phyloP scores from a whole-genome alignment of 2,113 vertebrate genomes.

The Pteropus alecto region DNA sequence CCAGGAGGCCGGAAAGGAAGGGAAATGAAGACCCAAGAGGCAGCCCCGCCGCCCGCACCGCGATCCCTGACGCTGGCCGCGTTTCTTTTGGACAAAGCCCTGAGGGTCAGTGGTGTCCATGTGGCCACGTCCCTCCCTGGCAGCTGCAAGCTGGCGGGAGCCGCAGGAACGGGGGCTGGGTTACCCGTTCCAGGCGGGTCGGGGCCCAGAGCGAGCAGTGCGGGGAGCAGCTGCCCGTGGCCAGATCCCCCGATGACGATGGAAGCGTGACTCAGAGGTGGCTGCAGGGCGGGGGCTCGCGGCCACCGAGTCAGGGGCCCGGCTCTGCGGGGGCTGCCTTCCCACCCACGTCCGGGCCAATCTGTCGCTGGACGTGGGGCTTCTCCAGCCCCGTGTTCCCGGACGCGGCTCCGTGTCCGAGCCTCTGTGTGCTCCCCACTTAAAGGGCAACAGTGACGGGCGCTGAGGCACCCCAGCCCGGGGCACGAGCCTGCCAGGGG shows the following conservation, averaged over 20 bases:
- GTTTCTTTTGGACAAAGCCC: background rate
- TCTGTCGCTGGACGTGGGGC: no score
- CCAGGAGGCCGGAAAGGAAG: background rate
- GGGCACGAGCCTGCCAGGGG: no score
- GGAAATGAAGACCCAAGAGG: rapidly evolving
- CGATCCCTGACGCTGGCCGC: rapidly evolving
- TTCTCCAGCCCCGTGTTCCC: background rate
- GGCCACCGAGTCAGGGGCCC: conserved; percentile 22
- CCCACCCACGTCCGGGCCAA: background rate
- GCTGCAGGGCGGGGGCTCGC: background rate
- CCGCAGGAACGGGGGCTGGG: background rate
- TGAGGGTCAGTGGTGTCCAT: background rate
- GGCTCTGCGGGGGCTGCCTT: background rate
- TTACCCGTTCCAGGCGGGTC: background rate
- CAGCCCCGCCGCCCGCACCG: background rate
- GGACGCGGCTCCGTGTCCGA: rapidly evolving
- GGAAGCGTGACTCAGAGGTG: conserved; percentile 56
- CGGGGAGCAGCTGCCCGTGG: background rate
- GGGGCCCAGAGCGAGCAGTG: background rate
- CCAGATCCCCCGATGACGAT: background rate
- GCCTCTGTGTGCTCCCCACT: background rate
- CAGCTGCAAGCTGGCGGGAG: background rate
- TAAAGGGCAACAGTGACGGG: rapidly evolving
- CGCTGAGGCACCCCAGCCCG: background rate
- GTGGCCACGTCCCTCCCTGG: background rate